A percentile compares a stretch with the other conserved stretches of the same genome.
Conservation (phyloP, 2,797 vertebrate species). For the Bovichtus diacanthus region DNA sequence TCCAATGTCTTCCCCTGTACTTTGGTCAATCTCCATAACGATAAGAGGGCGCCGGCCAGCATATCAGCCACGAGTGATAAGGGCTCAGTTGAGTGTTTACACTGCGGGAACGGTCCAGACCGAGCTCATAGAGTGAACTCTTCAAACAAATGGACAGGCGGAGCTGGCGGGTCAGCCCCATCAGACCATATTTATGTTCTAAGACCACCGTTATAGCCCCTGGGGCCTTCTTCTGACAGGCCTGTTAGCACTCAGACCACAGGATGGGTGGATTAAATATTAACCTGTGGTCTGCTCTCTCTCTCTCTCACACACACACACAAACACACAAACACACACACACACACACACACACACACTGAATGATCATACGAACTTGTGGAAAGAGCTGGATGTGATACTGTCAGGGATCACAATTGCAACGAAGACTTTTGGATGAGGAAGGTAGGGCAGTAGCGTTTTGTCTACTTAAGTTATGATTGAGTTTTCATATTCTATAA, state of each 20-base stretch:
- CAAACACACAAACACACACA: slow-evolving; percentile 5
- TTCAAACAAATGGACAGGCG: slow-evolving; percentile 62
- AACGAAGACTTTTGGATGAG: slow-evolving; percentile 43
- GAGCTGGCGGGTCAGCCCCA: slow-evolving; percentile 50
- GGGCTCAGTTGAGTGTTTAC: slow-evolving; percentile 70
- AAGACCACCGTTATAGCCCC: slow-evolving; percentile 44
- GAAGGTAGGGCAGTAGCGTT: slow-evolving; percentile 56
- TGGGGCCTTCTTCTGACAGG: slow-evolving; percentile 49
- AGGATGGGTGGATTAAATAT: slow-evolving; percentile 73
- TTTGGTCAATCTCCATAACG: slow-evolving; percentile 74
- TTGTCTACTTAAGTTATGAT: not conserved
- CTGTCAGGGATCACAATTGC: slow-evolving; percentile 34
- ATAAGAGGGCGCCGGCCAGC: slow-evolving; percentile 63
- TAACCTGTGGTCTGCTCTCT: slow-evolving; percentile 55
- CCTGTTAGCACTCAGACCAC: slow-evolving; percentile 65
- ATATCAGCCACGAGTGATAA: slow-evolving; percentile 73
- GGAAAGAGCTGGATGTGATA: slow-evolving; percentile 37
- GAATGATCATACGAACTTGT: slow-evolving; percentile 33
- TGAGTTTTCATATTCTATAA: not conserved
- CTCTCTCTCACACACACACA: slow-evolving; percentile 10
- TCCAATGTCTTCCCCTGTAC: slow-evolving; percentile 73
- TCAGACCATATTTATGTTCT: slow-evolving; percentile 57
- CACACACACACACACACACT: slow-evolving; percentile 22
- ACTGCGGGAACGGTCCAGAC: slow-evolving; percentile 56
- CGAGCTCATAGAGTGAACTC: slow-evolving; percentile 49